Conservation (phyloP, 2,113 vertebrate genomes). For the Caranx ignobilis region DNA sequence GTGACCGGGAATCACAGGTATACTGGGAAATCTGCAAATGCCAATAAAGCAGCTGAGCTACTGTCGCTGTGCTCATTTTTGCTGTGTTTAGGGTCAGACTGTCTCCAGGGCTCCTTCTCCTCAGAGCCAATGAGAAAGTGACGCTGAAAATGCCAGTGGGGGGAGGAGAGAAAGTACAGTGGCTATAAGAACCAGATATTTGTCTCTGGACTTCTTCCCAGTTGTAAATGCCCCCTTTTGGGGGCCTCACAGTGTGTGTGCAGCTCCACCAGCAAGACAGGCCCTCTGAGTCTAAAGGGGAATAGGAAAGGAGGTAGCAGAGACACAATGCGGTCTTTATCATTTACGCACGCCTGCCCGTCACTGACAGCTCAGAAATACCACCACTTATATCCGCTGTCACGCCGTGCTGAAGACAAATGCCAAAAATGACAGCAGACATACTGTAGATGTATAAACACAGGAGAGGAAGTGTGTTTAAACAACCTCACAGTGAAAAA, state of each 20-base stretch:
- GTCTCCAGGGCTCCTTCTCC: constrained; percentile 61
- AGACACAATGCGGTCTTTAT: constrained; percentile 84
- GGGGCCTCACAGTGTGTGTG: constrained; percentile 82
- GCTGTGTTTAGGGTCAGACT: constrained; percentile 45
- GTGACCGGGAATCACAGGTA: constrained; percentile 21
- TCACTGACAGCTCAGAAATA: constrained; percentile 71
- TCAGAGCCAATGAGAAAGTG: constrained; percentile 67
- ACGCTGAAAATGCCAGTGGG: constrained; percentile 65
- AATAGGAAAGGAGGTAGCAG: constrained; percentile 66
- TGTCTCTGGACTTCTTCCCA: constrained; percentile 81
- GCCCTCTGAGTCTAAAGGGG: constrained; percentile 70
- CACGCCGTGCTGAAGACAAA: constrained; percentile 45
- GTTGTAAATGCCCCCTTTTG: constrained; percentile 83
- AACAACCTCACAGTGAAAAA: constrained; percentile 10
- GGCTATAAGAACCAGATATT: constrained; percentile 83
- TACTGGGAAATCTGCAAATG: constrained; percentile 11
- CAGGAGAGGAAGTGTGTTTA: constrained; percentile 14
- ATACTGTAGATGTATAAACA: constrained; percentile 31
- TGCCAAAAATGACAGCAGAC: constrained; percentile 56
- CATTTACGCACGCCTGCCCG: constrained; percentile 74
- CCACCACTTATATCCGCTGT: constrained; percentile 59
- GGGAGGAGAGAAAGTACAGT: constrained; percentile 69
- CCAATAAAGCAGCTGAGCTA: constrained; percentile 23
- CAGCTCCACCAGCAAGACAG: constrained; percentile 74
- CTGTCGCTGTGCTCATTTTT: constrained; percentile 43